Evolutionary conservation across 2,888 invertebrate species (phyloP).

Genomic region (Oxytorus armatus): DNA sequence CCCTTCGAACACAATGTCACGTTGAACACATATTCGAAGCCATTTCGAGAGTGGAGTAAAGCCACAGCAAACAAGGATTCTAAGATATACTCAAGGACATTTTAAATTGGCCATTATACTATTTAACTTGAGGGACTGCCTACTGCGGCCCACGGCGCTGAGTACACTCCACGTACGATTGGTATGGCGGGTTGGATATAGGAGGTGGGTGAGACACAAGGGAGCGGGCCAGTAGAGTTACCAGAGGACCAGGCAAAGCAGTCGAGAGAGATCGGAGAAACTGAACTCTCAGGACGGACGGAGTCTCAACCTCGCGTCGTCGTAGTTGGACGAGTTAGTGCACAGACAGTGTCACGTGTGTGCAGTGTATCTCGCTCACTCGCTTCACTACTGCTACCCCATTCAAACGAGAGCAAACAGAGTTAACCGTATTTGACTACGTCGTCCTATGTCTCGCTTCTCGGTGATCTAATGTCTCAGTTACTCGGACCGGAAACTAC

Average conservation of each 20-base stretch:
- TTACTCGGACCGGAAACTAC: slow-evolving; percentile 68
- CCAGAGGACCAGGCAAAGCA: slow-evolving; percentile 73
- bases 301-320: slow-evolving; percentile 24
- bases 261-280: slow-evolving; percentile 63
- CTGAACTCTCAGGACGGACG: slow-evolving; percentile 37
- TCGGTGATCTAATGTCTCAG: slow-evolving; percentile 79
- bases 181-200: slow-evolving; percentile 40
- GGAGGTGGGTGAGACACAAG: slow-evolving; percentile 58
- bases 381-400: slow-evolving; percentile 70
- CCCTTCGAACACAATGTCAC: background rate
- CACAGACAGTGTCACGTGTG: slow-evolving; percentile 74
- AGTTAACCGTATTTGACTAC: slow-evolving; percentile 83
- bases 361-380: slow-evolving; percentile 38
- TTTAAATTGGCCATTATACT: slow-evolving; percentile 85
- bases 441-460: slow-evolving; percentile 68
- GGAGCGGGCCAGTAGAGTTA: slow-evolving; percentile 60
- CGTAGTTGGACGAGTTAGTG: slow-evolving; percentile 68
- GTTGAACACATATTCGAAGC: background rate
- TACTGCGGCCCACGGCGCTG: slow-evolving; percentile 61
- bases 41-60: slow-evolving; percentile 22
- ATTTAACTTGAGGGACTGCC: slow-evolving; percentile 83
- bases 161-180: slow-evolving; percentile 68
- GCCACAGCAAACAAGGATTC: slow-evolving; percentile 79
- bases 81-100: slow-evolving; percentile 82
- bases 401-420: slow-evolving; percentile 82